These are phyloP conservation scores for Apus apus DNA, from an alignment of 2,113 vertebrate species.

Conservation along the genomic window DNA sequence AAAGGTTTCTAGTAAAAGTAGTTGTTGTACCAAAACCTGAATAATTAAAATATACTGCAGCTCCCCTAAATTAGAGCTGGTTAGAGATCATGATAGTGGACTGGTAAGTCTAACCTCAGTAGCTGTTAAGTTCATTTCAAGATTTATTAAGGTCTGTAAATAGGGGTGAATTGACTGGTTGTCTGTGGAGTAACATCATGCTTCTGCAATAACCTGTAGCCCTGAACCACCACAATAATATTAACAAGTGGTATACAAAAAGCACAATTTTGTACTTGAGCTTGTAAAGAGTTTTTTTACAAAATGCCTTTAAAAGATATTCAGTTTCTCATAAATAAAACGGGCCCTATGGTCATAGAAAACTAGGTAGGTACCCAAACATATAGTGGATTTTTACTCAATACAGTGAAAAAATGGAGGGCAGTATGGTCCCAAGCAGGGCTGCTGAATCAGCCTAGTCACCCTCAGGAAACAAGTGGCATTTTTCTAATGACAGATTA, in stretches of 20 bases:
- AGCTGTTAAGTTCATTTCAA: neutral
- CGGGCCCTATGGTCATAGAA: neutral
- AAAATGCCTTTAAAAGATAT: neutral
- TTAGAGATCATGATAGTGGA: neutral
- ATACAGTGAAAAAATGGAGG: neutral
- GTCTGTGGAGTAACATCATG: neutral
- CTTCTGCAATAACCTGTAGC: neutral
- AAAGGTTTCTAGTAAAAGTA: neutral
- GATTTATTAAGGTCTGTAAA: neutral
- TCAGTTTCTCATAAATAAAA: neutral
- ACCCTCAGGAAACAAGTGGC: neutral
- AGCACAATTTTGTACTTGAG: neutral
- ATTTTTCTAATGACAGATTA: slow-evolving; percentile 6
- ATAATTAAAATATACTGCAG: neutral
- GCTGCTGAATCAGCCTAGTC: slow-evolving; percentile 5
- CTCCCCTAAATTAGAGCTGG: neutral
- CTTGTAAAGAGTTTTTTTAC: neutral
- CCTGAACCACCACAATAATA: neutral
- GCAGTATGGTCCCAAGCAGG: neutral
- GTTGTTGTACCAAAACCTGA: neutral
- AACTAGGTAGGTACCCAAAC: neutral
- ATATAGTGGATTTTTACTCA: neutral
- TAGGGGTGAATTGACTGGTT: neutral
- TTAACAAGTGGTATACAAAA: neutral
- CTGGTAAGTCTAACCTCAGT: neutral